Evolutionary conservation across 2,113 vertebrate genomes (phyloP), one percentile per base, ranked within the genome.

Genomic region (Sinosuthora webbiana): DNA sequence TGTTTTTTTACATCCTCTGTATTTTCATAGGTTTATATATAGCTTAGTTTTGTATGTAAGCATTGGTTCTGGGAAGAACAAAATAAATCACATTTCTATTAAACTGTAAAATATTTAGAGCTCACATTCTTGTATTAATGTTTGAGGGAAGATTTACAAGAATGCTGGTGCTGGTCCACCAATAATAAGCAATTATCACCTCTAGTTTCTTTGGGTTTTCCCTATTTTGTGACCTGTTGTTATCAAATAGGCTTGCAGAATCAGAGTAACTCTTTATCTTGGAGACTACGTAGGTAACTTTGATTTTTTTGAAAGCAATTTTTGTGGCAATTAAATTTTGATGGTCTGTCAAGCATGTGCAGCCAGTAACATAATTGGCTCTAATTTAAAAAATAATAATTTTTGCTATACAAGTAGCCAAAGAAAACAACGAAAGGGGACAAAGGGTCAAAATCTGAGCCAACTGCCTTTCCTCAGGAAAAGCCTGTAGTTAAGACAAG

Each of bases 381-480:
- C 31, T 95, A 95, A 94, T 93, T 94, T 94, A 59, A 83, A 95
- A 92, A 93, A 95, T 76, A 96, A 86, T 89, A 96, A 65, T 89
- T 93, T 95, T 96, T 94, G 44, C 73, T 87, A 37, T 80, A 87
- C 81, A 91, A 90, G 95, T 97, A 97, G 96, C 97, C 97, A 97
- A 97, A 95, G 67, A 93, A 97, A 97, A 97, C 80, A 97, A 89
- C 27, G 15, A 83, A 90, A 64, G 44, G 79, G 69, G 76, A 83
- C 93, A 95, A 95, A 87, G 89, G 89, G 94, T 97, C 97, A 97
- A 96, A 96, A 96, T 84, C 86, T 82, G 35, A 93, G 59, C 88
- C 73, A 76, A 96, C 95, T 90, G 93, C 89, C 91, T 95, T 97
- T 97, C 96, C 96, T 94, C 95, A 95, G 96, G 97, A 97, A 97